These are phyloP conservation scores for Drosophila truncata DNA, from an alignment of 1,140 invertebrate genomes.

Conservation along the genomic window DNA sequence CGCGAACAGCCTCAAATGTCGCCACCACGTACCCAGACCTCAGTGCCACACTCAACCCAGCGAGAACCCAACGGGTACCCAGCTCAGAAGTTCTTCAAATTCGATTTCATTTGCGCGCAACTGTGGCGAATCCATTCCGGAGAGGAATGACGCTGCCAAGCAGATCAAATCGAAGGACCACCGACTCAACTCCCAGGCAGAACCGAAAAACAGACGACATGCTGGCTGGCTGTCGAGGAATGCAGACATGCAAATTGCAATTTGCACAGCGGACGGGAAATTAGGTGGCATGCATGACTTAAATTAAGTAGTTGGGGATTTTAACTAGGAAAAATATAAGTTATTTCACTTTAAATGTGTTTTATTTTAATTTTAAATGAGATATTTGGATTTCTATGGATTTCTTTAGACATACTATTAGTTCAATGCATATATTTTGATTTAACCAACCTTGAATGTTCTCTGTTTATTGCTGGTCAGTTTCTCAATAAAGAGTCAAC, in stretches of 20 bases:
- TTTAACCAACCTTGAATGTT: neutral
- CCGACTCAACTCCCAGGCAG: constrained; percentile 27
- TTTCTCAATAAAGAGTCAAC: neutral
- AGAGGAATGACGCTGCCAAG: constrained; percentile 19
- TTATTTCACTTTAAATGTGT: neutral
- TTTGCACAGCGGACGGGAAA: constrained; percentile 42
- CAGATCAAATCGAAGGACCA: constrained; percentile 56
- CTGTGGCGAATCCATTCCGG: constrained; percentile 54
- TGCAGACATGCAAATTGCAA: constrained; percentile 65
- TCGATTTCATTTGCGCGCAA: constrained; percentile 59
- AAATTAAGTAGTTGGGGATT: neutral
- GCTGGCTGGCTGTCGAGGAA: constrained; percentile 29
- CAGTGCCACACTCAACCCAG: constrained; percentile 5
- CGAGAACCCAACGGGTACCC: neutral
- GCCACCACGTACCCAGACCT: constrained; percentile 29
- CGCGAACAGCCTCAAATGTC: constrained; percentile 34
- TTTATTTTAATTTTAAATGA: neutral
- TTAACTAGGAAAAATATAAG: neutral
- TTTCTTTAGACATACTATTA: neutral
- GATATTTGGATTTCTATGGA: neutral
- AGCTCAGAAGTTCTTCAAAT: constrained; percentile 35
- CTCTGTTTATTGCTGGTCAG: neutral
- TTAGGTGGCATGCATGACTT: constrained; percentile 23
- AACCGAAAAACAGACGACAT: constrained; percentile 45
- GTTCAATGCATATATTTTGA: too few relatives aligned